Conservation (phyloP, 2,888 invertebrate species). For the Apotomis capreana region DNA sequence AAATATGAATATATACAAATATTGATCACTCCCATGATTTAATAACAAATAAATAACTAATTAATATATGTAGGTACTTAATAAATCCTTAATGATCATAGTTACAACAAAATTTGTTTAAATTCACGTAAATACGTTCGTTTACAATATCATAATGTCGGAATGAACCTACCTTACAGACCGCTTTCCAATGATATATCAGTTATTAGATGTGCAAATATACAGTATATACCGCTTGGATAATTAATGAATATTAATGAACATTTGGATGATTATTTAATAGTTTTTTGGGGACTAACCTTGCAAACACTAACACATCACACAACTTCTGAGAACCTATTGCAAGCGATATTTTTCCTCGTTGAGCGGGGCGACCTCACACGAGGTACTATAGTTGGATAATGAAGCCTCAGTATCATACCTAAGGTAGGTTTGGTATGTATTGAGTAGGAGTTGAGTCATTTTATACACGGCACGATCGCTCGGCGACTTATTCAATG, state of each 20-base stretch:
- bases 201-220: no score
- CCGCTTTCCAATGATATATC: no score
- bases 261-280: neutral
- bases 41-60: no score
- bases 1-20: no score
- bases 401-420: neutral
- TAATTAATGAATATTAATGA: neutral
- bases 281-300: neutral
- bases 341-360: constrained; percentile 16
- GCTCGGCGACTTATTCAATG: neutral
- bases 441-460: neutral
- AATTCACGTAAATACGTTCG: no score
- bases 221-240: no score
- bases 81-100: no score
- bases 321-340: neutral
- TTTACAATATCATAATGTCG: no score
- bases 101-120: no score
- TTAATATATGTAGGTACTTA: no score
- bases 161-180: no score
- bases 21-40: no score
- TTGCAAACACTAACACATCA: constrained; percentile 5
- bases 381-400: neutral
- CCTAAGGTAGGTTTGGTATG: neutral
- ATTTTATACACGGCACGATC: neutral
- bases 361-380: constrained; percentile 12